A percentile compares a stretch with the other conserved stretches of the same genome.
Evolutionary conservation across 2,888 invertebrate species (phyloP).

Genomic region (Ditylenchus weischeri): DNA sequence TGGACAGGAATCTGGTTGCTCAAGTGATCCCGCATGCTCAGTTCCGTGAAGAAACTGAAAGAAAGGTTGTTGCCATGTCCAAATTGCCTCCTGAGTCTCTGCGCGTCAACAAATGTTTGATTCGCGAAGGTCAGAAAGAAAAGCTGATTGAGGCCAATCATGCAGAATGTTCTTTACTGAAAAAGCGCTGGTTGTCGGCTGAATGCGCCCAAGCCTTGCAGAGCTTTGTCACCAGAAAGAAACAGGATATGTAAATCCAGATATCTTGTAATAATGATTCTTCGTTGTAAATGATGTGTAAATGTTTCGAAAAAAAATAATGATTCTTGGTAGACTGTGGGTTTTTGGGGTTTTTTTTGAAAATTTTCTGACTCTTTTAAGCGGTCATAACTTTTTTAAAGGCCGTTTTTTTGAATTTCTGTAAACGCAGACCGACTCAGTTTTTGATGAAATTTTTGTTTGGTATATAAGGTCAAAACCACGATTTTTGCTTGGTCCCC

Average conservation of each 20-base stretch:
- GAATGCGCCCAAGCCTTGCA: slow-evolving; percentile 70
- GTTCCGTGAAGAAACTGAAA: slow-evolving; percentile 37
- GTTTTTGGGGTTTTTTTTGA: no score
- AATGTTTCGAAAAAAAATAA: no score
- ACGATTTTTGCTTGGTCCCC: no score
- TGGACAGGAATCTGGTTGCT: slow-evolving; percentile 74
- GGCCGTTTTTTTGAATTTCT: no score
- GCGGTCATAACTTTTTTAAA: no score
- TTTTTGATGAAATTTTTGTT: no score
- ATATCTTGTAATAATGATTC: no score
- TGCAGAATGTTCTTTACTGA: slow-evolving; percentile 70
- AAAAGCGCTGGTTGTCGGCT: slow-evolving; percentile 68
- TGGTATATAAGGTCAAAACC: no score
- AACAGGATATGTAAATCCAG: slow-evolving; percentile 1
- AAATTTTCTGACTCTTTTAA: no score
- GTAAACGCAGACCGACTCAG: no score
- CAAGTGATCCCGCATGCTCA: slow-evolving; percentile 69
- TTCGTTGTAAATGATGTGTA: no score
- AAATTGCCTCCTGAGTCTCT: slow-evolving; percentile 64
- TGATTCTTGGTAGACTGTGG: no score
- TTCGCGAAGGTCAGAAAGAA: slow-evolving; percentile 66
- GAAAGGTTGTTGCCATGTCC: slow-evolving; percentile 36
- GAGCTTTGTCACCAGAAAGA: slow-evolving; percentile 62
- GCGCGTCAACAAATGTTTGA: slow-evolving; percentile 70
- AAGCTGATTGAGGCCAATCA: slow-evolving; percentile 61